Evolutionary conservation across 2,797 vertebrate genomes (phyloP).

Genomic region (Galagoides demidoff): DNA sequence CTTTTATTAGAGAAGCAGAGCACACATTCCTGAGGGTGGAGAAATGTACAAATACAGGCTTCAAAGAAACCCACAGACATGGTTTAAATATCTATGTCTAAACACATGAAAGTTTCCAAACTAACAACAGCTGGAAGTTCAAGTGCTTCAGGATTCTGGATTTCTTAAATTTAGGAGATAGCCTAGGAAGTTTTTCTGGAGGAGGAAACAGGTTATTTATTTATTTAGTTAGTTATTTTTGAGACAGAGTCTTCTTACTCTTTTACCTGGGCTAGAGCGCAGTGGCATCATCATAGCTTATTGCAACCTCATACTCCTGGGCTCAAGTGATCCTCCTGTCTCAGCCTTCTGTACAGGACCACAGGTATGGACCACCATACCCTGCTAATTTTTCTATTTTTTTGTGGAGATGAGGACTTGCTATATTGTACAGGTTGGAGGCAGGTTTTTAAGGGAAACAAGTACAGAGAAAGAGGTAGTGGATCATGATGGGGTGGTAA

Average conservation of each 20-base stretch:
- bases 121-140: constrained; percentile 16
- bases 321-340: neutral
- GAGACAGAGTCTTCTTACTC: neutral
- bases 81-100: constrained; percentile 50
- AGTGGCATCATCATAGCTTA: neutral
- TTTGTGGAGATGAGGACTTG: neutral
- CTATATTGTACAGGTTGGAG: neutral
- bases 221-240: neutral
- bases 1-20: constrained; percentile 44
- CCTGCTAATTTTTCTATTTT: neutral
- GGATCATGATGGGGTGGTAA: neutral
- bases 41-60: constrained; percentile 43
- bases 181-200: constrained; percentile 37
- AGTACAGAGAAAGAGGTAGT: neutral
- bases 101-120: constrained; percentile 49
- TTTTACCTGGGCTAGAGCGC: neutral
- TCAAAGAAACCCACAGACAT: constrained; percentile 58
- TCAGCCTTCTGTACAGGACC: neutral
- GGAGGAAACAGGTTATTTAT: neutral
- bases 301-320: neutral
- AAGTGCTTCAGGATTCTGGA: neutral
- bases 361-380: neutral
- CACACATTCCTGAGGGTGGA: constrained; percentile 46
- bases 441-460: neutral
- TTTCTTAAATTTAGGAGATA: neutral